Evolutionary conservation across 2,113 vertebrate genomes (phyloP), one percentile per base, ranked within the genome.

Genomic region (Haemorhous mexicanus): DNA sequence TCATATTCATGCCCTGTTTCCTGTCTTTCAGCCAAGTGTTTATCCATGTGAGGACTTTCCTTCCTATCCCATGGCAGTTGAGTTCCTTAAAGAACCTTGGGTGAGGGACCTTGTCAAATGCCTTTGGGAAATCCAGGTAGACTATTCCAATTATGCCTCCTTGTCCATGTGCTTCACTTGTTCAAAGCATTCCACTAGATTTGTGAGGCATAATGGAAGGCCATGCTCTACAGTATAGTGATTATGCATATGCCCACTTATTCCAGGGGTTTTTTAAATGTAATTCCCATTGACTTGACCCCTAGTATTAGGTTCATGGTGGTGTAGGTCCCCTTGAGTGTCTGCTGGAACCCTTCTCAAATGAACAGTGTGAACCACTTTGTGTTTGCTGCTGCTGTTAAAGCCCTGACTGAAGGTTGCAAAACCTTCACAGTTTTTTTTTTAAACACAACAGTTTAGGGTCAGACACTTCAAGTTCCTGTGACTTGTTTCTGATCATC

Each of bases 81-180:
- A 87, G 74, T 86, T 95, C 88, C 83, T 92, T 83, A 93, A 76
- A 79, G 95, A 91, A 3, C 76, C 59, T 88, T 86, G 72, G 69
- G 83, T 94, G 94, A 94, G 96, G 90, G 59, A 80, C 85, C 79
- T 90, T 93, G 92, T 68, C 90, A 93, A 62, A 93, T 93, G 75
- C 85, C 59, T 94, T 66, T 92, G 94, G 90, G 95, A 95, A 74
- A 92, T 93, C 74, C 85, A 73, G 85, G 82, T 88, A 83, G 92
- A 83, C 35, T 50, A 0, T 76, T 49, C 58, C 58, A 79, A 1
- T 91, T 33, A 2, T n/a, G 58, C 64, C 66, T 79, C 78, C 53
- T 90, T 94, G 67, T 87, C 74, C 78, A 11, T 23, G 11, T 53
- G 66, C 41, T 78, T 87, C 64, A 49, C 33, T 75, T 58, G 53